These are phyloP conservation scores for Brachionus rotundiformis DNA, from an alignment of 1,140 invertebrate species.

Conservation along the genomic window DNA sequence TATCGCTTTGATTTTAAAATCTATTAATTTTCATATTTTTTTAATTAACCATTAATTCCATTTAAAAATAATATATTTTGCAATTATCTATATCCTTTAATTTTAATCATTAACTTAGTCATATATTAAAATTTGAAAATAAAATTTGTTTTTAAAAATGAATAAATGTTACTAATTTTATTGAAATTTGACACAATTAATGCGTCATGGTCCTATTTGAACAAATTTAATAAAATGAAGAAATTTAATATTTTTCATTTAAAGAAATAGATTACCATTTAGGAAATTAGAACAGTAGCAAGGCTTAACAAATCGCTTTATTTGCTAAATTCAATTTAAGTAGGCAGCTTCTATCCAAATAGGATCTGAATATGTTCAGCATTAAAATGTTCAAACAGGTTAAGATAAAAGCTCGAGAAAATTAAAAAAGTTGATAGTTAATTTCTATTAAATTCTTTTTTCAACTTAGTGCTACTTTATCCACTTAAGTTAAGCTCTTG, in stretches of 20 bases:
- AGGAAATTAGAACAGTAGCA: not conserved
- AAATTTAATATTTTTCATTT: not conserved
- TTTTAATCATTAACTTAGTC: too few relatives aligned
- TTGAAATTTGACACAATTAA: not conserved
- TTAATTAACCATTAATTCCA: not conserved
- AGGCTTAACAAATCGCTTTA: not conserved
- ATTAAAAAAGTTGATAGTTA: not conserved
- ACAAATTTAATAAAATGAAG: not conserved
- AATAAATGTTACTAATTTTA: not conserved
- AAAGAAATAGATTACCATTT: too few relatives aligned
- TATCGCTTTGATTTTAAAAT: not conserved
- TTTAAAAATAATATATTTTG: too few relatives aligned
- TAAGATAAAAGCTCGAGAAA: not conserved
- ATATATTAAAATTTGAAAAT: too few relatives aligned
- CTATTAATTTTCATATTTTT: not conserved
- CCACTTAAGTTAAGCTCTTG: not conserved
- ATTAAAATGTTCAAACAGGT: not conserved
- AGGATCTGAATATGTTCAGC: not conserved
- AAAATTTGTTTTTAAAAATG: too few relatives aligned
- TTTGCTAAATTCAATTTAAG: not conserved
- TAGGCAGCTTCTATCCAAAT: not conserved
- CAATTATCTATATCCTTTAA: too few relatives aligned
- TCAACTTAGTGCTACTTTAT: not conserved
- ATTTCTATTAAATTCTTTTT: conserved; percentile 11
- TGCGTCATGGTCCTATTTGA: not conserved